Base-by-base conservation (phyloP, 2,888 invertebrate genomes). In the Dichetophora obliterata region DNA sequence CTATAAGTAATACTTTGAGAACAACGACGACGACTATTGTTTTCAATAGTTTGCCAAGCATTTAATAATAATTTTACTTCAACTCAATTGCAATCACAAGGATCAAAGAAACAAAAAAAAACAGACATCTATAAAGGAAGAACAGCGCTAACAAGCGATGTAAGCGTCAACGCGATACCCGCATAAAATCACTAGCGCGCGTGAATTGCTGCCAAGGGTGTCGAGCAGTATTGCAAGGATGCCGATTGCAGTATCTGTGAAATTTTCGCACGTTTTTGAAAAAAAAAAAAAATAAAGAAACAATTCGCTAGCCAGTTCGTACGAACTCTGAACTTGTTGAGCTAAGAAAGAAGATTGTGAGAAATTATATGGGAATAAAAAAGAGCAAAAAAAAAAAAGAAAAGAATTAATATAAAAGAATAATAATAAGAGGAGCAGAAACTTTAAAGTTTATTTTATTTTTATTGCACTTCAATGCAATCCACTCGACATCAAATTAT, bases 401-500 rank as follows among this genome's bases (percentile, higher is more conserved):
- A 43, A 43, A 43, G 43, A 43, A 43, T 43, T 43, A 27, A 50
- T 27, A 31, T 8, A 27, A 24, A 31, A 59, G 11, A 11, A 43
- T 43, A 43, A 43, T 43, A 43, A 43, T 43, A 43, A 43, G 6
- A 43, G 14, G 2, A 59, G 59, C 22, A 27, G 16, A 3, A 59
- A 14, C 19, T 66, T 22, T 19, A 57, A 16, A 57, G 59, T 63
- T 73, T 63, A 63, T 63, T 73, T 73, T 73, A 73, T 63, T 73
- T 73, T 65, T 73, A 73, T 63, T 73, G 65, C 73, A 73, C 73
- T 73, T 73, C 61, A 73, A 63, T 50, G 61, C 73, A 73, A 61
- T 43, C 48, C 48, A 52, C 73, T 73, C 34, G 27, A 63, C 50
- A 73, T 73, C 34, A 73, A 73, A 73, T 73, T 73, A 73, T 73